Conservation (phyloP, 1,140 invertebrate genomes). For the Brachionus rubens region DNA sequence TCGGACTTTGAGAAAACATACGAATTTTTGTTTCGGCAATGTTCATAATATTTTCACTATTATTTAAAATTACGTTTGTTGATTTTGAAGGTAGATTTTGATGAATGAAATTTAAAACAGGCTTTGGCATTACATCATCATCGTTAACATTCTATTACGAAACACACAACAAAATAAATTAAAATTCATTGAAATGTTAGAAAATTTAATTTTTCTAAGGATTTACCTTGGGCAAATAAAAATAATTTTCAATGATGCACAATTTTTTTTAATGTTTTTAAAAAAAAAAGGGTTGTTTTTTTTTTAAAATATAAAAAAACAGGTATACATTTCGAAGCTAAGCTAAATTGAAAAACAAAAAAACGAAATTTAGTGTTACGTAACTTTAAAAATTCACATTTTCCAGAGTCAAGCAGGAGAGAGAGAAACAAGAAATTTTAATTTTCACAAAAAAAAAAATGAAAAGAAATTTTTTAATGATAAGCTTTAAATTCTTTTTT, state of each 20-base stretch:
- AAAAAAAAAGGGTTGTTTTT: too few relatives aligned
- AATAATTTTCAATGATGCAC: conserved; percentile 16
- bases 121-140: conserved; percentile 36
- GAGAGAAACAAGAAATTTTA: too few relatives aligned
- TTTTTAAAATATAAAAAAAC: too few relatives aligned
- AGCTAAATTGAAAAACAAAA: too few relatives aligned
- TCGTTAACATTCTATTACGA: conserved; percentile 11
- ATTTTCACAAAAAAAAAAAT: too few relatives aligned
- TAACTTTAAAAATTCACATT: too few relatives aligned
- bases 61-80: conserved; percentile 14
- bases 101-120: conserved; percentile 26
- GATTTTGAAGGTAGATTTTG: conserved; percentile 20
- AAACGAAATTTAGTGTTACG: too few relatives aligned
- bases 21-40: background rate
- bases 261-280: background rate
- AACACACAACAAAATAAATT: background rate
- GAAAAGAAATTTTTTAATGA: too few relatives aligned
- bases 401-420: too few relatives aligned
- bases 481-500: too few relatives aligned
- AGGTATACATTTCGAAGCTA: too few relatives aligned
- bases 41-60: conserved; percentile 7
- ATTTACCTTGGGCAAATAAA: conserved; percentile 30
- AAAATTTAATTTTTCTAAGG: background rate
- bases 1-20: conserved; percentile 9
- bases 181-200: background rate